Base-by-base conservation (phyloP, 2,797 vertebrate genomes). In the Microctenopoma stevenorrisi region DNA sequence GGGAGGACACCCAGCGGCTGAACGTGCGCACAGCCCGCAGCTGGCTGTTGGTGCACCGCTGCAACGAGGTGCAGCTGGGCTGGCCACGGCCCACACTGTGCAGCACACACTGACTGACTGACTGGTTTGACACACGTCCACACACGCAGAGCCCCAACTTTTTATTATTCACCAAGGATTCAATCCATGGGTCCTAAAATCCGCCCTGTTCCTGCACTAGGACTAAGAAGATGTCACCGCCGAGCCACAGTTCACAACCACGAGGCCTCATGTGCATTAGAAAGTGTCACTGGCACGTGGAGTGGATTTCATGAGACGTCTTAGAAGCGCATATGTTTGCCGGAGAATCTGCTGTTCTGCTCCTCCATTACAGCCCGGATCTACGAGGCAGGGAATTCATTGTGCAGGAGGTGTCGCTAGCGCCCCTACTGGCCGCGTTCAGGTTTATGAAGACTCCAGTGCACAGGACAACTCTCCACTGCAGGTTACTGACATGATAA, bases 101-200 rank as follows among this genome's bases (percentile, higher is more conserved):
- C 22, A 37, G 44, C 73, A 44, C 64, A 38, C 30, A 33, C 72
- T 49, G 28, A 12, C 52, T 3, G 68, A 44, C 25, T 47, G 56
- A 0, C 47, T 51, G 1, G 38, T 56, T 48, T 48, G 68, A 52
- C 51, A 61, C 75, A 42, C 74, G 76, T 68, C 68, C 18, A 59
- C 78, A 18, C 62, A 7, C 81, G 13, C 56, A 50, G 33, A 76
- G 81, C 5, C 56, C 35, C 67, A 92, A 92, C 89, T 92, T 91
- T 35, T 91, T 85, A 80, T 83, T 82, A 76, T 85, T 54, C 78
- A 50, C 65, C 56, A n/a, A 54, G 13, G 64, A 57, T 57, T 33
- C n/a, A 37, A 62, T 33, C 76, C 72, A n/a, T 0, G 85, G 89
- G 90, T 92, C 90, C 85, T 91, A 91, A 86, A 7, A 75, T 4